Conservation (phyloP, 2,888 invertebrate genomes). For the Glyphotaelius pellucidus region DNA sequence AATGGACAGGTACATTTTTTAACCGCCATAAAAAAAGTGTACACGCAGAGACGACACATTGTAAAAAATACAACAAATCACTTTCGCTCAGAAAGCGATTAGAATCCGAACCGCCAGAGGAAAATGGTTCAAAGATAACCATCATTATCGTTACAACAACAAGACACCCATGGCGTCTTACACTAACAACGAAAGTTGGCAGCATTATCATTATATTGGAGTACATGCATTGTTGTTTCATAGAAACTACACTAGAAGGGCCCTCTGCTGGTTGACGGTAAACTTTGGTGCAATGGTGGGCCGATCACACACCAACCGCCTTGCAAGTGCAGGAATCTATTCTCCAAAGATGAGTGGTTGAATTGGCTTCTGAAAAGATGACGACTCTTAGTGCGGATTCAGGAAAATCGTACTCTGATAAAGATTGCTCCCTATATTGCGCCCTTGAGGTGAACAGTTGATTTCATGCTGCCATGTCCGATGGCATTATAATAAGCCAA, state of each 20-base stretch:
- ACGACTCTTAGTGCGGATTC: too few relatives aligned
- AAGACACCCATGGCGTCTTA: not conserved
- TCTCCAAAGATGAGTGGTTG: not conserved
- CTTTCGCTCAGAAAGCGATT: not conserved
- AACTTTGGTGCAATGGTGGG: not conserved
- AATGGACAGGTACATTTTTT: not conserved
- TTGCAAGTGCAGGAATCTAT: not conserved
- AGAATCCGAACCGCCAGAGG: not conserved
- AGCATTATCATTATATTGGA: not conserved
- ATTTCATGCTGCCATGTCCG: too few relatives aligned
- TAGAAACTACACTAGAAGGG: not conserved
- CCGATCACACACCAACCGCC: too few relatives aligned
- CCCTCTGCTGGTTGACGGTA: not conserved
- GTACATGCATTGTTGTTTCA: not conserved
- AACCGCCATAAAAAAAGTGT: not conserved
- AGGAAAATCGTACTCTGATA: too few relatives aligned
- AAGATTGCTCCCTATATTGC: too few relatives aligned
- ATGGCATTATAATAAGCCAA: too few relatives aligned
- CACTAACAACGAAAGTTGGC: not conserved
- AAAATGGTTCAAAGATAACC: not conserved
- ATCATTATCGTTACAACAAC: not conserved
- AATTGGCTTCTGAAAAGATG: too few relatives aligned
- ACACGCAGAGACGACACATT: not conserved
- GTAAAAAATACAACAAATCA: not conserved
- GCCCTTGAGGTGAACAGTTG: too few relatives aligned